Conservation (phyloP, 2,888 invertebrate species). For the Agonopterix subpropinquella region DNA sequence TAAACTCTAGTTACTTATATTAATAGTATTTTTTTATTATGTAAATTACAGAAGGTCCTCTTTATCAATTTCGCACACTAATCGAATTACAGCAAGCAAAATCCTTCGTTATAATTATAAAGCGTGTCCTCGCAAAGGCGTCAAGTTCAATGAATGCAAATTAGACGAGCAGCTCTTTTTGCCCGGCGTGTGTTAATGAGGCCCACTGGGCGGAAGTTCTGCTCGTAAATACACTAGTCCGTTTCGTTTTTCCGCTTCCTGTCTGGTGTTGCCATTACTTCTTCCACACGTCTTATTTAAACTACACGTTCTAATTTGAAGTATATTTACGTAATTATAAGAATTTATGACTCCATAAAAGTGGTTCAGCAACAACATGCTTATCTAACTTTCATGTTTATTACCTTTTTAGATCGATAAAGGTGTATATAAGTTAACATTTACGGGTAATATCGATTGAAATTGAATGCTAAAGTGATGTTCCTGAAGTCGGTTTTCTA, state of each 20-base stretch:
- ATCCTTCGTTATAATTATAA: no score
- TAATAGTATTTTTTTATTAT: no score
- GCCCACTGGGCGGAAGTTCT: slow-evolving; percentile 59
- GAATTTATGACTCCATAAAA: slow-evolving; percentile 8
- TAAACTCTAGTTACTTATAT: no score
- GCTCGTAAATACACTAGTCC: slow-evolving; percentile 71
- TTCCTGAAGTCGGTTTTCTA: slow-evolving; percentile 6
- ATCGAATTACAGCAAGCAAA: no score
- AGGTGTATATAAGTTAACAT: no score
- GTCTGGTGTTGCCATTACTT: slow-evolving; percentile 58
- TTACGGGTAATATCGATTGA: no score
- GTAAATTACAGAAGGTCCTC: no score
- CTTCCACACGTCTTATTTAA: slow-evolving; percentile 64
- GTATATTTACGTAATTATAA: slow-evolving; percentile 13
- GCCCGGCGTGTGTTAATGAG: slow-evolving; percentile 49
- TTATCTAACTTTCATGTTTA: not conserved
- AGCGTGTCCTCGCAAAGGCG: slow-evolving; percentile 1
- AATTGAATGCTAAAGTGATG: no score
- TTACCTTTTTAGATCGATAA: no score
- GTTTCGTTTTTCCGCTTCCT: slow-evolving; percentile 71
- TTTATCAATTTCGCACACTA: no score
- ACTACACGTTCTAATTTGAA: slow-evolving; percentile 52
- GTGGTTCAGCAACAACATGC: not conserved
- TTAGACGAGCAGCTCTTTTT: slow-evolving; percentile 19
- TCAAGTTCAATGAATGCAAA: slow-evolving; percentile 29